A percentile compares a stretch with the other conserved stretches of the same genome.
Conservation (phyloP, 2,113 vertebrate species). For the Mola mola region DNA sequence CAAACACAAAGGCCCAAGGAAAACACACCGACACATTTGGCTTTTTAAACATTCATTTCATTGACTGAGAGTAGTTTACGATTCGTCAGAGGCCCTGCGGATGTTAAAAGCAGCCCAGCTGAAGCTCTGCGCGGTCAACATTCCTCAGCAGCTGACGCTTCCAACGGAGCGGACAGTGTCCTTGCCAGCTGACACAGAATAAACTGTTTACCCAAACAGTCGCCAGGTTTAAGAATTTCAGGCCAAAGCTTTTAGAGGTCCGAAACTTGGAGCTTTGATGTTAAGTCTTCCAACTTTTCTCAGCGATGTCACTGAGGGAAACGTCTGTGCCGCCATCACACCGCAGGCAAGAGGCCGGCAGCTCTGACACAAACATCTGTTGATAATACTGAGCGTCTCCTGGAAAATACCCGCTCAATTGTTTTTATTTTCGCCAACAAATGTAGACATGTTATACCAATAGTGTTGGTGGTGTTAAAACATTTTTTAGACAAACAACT, state of each 20-base stretch:
- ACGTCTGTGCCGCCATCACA: conserved; percentile 31
- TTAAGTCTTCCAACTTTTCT: conserved; percentile 65
- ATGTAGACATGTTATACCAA: too few species aligned
- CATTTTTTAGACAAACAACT: too few species aligned
- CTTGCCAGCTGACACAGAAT: conserved; percentile 75
- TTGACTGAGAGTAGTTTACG: conserved; percentile 44
- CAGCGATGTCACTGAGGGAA: conserved; percentile 67
- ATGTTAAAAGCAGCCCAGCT: conserved; percentile 50
- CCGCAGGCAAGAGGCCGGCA: conserved; percentile 25
- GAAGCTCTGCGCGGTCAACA: conserved; percentile 56
- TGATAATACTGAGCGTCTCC: conserved; percentile 25
- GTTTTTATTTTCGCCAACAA: background rate
- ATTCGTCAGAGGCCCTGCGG: conserved; percentile 45
- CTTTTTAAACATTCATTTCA: conserved; percentile 13
- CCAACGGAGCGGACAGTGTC: conserved; percentile 54
- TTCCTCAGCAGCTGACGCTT: conserved; percentile 63
- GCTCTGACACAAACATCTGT: conserved; percentile 53
- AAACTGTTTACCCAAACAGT: conserved; percentile 80
- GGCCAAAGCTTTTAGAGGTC: conserved; percentile 78
- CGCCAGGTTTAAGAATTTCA: conserved; percentile 72
- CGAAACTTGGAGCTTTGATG: conserved; percentile 68
- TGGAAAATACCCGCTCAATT: conserved; percentile 5
- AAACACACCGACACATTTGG: background rate
- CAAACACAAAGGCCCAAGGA: background rate
- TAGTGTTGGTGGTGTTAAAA: too few species aligned